Evolutionary conservation across 2,888 invertebrate species (phyloP), one percentile per base, ranked within the genome.

Genomic region (Panopea generosa): DNA sequence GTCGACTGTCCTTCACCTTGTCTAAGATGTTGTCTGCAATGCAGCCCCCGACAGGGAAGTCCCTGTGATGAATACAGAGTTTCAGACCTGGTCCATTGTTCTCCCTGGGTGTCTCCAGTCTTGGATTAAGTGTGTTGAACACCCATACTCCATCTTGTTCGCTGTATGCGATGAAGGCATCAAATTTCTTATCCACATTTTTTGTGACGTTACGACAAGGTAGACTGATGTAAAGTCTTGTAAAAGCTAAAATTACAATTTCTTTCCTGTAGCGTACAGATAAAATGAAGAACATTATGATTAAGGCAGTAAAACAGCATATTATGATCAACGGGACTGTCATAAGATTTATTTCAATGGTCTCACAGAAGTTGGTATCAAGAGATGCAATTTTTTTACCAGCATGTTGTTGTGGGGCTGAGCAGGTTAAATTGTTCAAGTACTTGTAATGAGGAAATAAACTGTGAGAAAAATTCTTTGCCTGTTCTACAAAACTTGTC

Each of bases 161-260:
- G 93, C 96, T 96, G 93, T 97, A 98, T 92, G 96, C 96, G 84
- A 98, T 95, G 93, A 97, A 98, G 55, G 97, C 97, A 93, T 98
- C 97, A 93, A 96, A 97, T 2, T 62, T 40, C 49, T 85, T 85
- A 26, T 69, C 22, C 2, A 38, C 69, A n/a, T 60, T 65, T 52
- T 75, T 68, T 26, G 43, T 38, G 4, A 67, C 62, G 9, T 66
- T 50, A 11, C 82, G 52, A 66, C 85, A 83, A 9, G 82, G 83
- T 11, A 84, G 68, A 43, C 71, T 72, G 9, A 84, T 72, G 26
- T 83, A 50, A 9, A 83, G 60, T 11, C 84, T 59, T 2, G 86
- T 86, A 57, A 76, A 86, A 0, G 83, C 76, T 1, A 87, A 65
- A 59, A 87, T 86, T 59, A 77, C 69, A 16, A 87, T 81, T 33